Conservation (phyloP, 2,113 vertebrate genomes). For the Phylloscopus trochiloides region DNA sequence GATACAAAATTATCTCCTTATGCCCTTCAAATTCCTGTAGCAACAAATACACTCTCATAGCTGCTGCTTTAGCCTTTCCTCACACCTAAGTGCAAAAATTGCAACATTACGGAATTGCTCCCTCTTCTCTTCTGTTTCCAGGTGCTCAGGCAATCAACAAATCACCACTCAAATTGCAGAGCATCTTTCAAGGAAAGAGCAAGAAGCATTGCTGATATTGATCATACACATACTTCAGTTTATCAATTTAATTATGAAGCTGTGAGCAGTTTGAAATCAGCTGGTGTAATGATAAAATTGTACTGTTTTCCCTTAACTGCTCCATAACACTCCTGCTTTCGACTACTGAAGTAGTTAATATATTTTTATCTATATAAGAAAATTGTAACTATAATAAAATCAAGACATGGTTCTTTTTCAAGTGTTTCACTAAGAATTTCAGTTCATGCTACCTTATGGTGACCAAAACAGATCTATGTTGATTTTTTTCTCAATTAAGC, state of each 20-base stretch:
- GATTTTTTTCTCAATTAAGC: neutral
- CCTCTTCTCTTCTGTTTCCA: neutral
- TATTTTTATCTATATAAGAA: neutral
- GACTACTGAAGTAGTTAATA: neutral
- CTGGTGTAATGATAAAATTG: neutral
- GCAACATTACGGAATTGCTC: neutral
- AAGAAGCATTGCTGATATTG: neutral
- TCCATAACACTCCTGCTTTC: neutral
- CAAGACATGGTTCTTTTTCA: neutral
- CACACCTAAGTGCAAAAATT: neutral
- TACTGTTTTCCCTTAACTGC: neutral
- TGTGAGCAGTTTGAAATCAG: neutral
- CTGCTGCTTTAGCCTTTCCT: neutral
- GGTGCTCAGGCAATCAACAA: neutral
- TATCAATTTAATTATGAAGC: neutral
- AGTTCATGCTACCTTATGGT: neutral
- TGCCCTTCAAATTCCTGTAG: neutral
- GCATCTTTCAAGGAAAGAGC: neutral
- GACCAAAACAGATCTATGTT: neutral
- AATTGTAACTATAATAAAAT: neutral
- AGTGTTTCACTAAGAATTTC: neutral
- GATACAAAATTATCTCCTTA: neutral
- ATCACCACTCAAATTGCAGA: neutral
- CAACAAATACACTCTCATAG: neutral
- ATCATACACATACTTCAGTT: neutral